Conservation (phyloP, 2,888 invertebrate genomes). For the Perdita meconis region DNA sequence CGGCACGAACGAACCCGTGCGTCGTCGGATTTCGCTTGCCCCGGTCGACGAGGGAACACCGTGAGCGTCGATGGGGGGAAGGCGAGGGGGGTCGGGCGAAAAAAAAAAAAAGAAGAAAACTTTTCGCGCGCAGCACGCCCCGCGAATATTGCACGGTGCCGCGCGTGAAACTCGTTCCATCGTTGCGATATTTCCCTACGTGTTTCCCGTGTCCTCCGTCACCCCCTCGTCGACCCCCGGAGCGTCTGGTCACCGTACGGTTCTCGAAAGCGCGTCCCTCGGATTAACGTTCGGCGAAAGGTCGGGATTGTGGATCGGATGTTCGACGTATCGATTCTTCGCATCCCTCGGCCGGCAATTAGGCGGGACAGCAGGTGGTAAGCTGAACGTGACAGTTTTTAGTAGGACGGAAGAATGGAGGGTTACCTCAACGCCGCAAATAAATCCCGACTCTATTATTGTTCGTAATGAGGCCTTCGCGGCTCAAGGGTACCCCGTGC, state of each 20-base stretch:
- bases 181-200: neutral
- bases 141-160: conserved; percentile 3
- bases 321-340: conserved; percentile 67
- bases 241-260: neutral
- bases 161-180: neutral
- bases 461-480: conserved; percentile 59
- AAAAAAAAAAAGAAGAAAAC: neutral
- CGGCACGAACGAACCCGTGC: conserved; percentile 31
- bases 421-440: conserved; percentile 78
- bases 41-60: too few relatives aligned
- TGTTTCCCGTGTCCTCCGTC: neutral
- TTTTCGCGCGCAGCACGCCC: conserved; percentile 1
- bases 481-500: neutral
- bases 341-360: conserved; percentile 73
- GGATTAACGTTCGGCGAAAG: conserved; percentile 1
- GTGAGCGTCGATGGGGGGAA: neutral
- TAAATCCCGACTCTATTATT: conserved; percentile 74
- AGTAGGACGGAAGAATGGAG: conserved; percentile 71
- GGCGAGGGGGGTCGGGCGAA: neutral
- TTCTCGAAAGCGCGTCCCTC: neutral
- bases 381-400: conserved; percentile 81
- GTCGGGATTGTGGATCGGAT: conserved; percentile 15
- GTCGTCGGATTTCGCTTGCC: neutral
- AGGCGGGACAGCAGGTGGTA: conserved; percentile 75
- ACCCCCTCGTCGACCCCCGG: neutral